Evolutionary conservation across 2,113 vertebrate species (phyloP), one percentile per base, ranked within the genome.

Genomic region (Stictonetta naevosa): DNA sequence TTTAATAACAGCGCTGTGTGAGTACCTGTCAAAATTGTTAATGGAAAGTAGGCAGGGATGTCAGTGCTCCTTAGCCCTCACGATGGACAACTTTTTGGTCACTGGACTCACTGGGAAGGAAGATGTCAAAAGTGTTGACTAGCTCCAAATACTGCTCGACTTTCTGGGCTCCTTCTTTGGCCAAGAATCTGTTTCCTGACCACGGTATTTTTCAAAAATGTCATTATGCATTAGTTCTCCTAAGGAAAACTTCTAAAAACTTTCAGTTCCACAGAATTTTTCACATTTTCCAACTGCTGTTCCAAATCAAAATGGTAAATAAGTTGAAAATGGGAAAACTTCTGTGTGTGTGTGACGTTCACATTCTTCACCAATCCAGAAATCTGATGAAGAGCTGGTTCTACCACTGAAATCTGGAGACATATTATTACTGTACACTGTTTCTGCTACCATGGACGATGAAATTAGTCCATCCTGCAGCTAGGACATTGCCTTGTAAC

Each of bases 1-100:
- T 88, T 90, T 88, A 92, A 92, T 77, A 90, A 81, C 68, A 92
- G 38, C 34, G 64, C 21, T 88, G 75, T 58, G 52, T 73, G 63
- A 42, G 29, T 14, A 72, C 66, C 33, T 84, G 83, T 88, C 87
- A 86, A 71, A 94, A 77, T 29, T 90, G 52, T 55, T 90, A 68
- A 94, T 23, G 25, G 88, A 92, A 93, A 88, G 8, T 48, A 88
- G 59, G 36, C 36, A 81, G 69, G 50, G 33, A 81, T 40, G 72
- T 44, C 33, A 4, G 22, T 60, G 42, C 21, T 71, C 20, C 34
- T 72, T 67, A 67, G 38, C 42, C 77, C 13, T 72, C 63, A 80
- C 38, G 8, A 64, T 18, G 11, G 44, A 76, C n/a, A 52, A 17
- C 6, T 22, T 58, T 93, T 85, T 76, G 13, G 44, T 58, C 53